phyloP scores from a whole-genome alignment of 2,888 invertebrate genomes.

The Ecdyonurus torrentis region DNA sequence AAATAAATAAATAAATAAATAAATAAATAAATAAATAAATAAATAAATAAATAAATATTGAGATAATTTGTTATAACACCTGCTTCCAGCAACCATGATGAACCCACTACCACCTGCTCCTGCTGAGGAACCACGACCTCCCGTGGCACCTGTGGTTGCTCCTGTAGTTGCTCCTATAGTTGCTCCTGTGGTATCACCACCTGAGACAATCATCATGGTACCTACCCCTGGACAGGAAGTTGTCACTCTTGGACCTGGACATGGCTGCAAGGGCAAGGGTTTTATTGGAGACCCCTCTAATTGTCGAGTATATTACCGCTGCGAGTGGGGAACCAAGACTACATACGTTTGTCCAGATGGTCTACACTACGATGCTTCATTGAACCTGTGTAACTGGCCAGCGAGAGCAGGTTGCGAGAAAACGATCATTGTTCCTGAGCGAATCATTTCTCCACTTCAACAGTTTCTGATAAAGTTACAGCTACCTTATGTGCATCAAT shows the following conservation, averaged over 20 bases:
- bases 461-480: neutral
- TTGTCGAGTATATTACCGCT: conserved; percentile 21
- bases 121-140: neutral
- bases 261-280: conserved; percentile 16
- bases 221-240: conserved; percentile 7
- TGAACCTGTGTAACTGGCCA: conserved; percentile 23
- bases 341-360: conserved; percentile 21
- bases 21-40: too few relatives aligned
- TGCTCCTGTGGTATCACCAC: neutral
- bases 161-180: neutral
- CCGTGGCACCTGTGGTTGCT: conserved; percentile 7
- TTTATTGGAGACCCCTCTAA: conserved; percentile 17
- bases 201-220: neutral
- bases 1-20: too few relatives aligned
- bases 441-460: neutral
- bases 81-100: too few relatives aligned
- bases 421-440: neutral
- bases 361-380: conserved; percentile 19
- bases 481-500: neutral
- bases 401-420: conserved; percentile 17
- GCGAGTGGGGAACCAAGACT: conserved; percentile 18
- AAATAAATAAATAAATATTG: too few relatives aligned
- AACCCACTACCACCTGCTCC: conserved; percentile 1
- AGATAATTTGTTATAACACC: too few relatives aligned
- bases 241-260: conserved; percentile 4